A percentile compares a stretch with the other conserved stretches of the same genome.
Conservation (phyloP, 1,140 invertebrate genomes). For the Pachyrhynchus sulphureomaculatus region DNA sequence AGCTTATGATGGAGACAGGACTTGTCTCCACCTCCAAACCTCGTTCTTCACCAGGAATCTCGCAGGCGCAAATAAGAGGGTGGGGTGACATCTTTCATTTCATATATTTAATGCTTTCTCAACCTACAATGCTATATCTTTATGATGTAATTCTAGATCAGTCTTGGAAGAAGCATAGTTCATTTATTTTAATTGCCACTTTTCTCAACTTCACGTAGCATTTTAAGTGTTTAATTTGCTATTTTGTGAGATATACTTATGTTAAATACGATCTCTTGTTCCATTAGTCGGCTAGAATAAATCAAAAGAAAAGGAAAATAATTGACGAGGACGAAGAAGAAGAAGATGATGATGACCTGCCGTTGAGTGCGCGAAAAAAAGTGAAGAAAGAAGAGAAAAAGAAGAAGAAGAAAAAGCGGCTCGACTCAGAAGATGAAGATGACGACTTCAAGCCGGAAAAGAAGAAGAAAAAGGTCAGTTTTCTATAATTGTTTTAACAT, state of each 20-base stretch:
- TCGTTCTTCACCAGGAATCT: too few relatives aligned
- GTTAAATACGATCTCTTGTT: too few relatives aligned
- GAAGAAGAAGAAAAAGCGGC: conserved; percentile 60
- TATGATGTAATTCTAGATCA: too few relatives aligned
- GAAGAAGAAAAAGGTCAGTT: conserved; percentile 59
- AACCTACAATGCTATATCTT: neutral
- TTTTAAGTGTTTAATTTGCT: too few relatives aligned
- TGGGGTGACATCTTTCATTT: neutral
- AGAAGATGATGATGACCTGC: conserved; percentile 67
- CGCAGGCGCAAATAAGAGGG: neutral
- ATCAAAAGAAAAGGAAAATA: conserved; percentile 52
- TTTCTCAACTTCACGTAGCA: too few relatives aligned
- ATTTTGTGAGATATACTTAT: too few relatives aligned
- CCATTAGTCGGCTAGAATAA: conserved; percentile 32
- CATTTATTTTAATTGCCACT: too few relatives aligned
- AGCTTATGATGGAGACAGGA: too few relatives aligned
- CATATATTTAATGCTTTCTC: neutral
- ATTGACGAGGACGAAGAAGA: conserved; percentile 57
- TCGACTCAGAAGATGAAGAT: conserved; percentile 60
- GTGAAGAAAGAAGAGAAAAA: conserved; percentile 68
- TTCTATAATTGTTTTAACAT: conserved; percentile 65
- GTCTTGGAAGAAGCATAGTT: too few relatives aligned
- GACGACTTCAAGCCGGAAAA: conserved; percentile 58
- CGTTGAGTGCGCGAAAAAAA: conserved; percentile 70
- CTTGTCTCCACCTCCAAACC: too few relatives aligned